Evolutionary conservation across 2,888 invertebrate species (phyloP), one percentile per base, ranked within the genome.

Genomic region (Heteropelma amictum): DNA sequence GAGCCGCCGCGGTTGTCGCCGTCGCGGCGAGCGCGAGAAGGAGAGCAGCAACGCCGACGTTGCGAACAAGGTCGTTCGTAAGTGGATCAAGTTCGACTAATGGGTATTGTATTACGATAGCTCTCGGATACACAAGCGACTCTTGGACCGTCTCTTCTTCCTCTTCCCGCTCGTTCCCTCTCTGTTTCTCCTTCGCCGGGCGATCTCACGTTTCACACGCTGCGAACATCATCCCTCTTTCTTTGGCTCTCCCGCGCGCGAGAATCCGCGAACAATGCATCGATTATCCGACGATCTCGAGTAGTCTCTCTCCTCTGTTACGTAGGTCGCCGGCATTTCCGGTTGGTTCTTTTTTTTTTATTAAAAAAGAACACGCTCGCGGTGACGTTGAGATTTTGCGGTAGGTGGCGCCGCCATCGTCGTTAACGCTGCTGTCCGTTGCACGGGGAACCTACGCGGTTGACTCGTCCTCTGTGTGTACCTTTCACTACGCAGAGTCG

Each of bases 11-110:
- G 35, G 51, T 61, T 61, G n/a, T 53, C n/a, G 47, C 26, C 42
- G 58, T 35, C 64, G 51, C 17, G 47, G 47, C 26, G 33, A 63
- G 26, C 64, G 51, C 17, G 47, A 56, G 60, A 47, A 58, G 61
- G 53, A 65, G 65, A 74, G 70, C n/a, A 70, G 60, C 26, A 61
- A 67, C 19, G 47, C 35, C 77, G 77, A 63, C 80, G 78, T n/a
- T n/a, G n/a, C n/a, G n/a, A 81, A 81, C 87, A 87, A 87, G 87
- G 87, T 85, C 87, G 83, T 80, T 82, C 82, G 81, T 86, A 86
- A 87, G 85, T 87, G 84, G 87, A 84, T 86, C 87, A 87, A 87
- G 87, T 86, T 86, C 86, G 76, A 67, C 77, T 76, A 73, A 77
- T 76, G 71, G n/a, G 77, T 79, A 73, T 79, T 78, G 78, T 79